A percentile compares a stretch with the other conserved stretches of the same genome.
These are phyloP conservation scores for Barnardius zonarius DNA, from an alignment of 2,113 vertebrate species.

Conservation along the genomic window DNA sequence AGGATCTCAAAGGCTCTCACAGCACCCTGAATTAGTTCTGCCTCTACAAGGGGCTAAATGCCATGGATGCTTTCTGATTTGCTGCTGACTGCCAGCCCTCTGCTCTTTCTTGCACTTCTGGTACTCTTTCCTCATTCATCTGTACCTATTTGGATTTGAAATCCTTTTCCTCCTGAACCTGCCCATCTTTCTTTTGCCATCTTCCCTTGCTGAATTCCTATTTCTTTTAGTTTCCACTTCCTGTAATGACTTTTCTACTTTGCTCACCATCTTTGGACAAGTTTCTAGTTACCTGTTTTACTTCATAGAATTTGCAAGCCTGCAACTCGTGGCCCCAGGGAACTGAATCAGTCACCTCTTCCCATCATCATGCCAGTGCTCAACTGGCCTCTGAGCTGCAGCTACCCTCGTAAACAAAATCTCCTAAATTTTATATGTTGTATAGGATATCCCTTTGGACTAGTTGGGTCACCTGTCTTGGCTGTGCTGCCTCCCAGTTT, in stretches of 20 bases:
- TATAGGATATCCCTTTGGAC: neutral
- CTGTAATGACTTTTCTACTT: neutral
- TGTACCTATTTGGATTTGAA: neutral
- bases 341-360: neutral
- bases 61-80: neutral
- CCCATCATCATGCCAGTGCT: too few species aligned
- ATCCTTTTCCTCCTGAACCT: neutral
- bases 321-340: neutral
- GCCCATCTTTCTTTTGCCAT: neutral
- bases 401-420: neutral
- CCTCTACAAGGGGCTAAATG: neutral
- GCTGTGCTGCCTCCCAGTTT: neutral
- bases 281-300: neutral
- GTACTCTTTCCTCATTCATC: neutral
- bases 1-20: neutral
- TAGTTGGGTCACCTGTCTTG: neutral
- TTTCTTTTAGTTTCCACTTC: neutral
- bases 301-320: neutral
- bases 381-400: neutral
- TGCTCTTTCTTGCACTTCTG: neutral
- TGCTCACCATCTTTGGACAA: neutral
- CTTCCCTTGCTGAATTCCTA: neutral
- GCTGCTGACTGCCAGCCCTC: neutral
- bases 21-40: neutral
- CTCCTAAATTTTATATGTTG: neutral